Evolutionary conservation across 2,113 vertebrate genomes (phyloP).

Genomic region (Pampusana beccarii): DNA sequence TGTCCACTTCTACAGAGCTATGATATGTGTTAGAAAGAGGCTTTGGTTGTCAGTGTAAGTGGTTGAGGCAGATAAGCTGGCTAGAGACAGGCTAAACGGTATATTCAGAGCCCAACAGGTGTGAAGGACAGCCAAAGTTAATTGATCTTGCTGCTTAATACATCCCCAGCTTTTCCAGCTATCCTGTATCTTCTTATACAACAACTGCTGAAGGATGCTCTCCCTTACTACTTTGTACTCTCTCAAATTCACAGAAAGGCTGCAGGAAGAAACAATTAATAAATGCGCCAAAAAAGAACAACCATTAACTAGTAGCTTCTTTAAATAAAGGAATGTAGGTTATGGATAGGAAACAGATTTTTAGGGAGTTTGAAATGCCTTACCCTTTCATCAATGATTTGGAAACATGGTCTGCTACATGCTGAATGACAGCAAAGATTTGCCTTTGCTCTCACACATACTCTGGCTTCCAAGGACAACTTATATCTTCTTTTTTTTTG

Average conservation of each 20-base stretch:
- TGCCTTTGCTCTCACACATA: background rate
- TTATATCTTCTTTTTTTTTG: background rate
- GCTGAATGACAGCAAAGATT: background rate
- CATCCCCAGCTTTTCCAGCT: background rate
- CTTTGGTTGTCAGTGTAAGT: background rate
- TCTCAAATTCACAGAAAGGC: background rate
- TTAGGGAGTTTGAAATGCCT: background rate
- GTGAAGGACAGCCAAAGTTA: background rate
- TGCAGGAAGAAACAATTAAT: background rate
- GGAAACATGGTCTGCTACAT: background rate
- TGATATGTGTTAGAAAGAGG: background rate
- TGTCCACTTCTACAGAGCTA: background rate
- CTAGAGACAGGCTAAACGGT: background rate
- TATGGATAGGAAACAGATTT: background rate
- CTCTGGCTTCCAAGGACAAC: background rate
- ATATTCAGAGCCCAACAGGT: fast-evolving
- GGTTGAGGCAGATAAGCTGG: background rate
- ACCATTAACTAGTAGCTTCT: background rate
- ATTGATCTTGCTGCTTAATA: background rate
- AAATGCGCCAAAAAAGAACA: background rate
- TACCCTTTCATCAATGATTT: background rate
- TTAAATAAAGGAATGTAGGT: background rate
- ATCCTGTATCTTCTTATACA: background rate
- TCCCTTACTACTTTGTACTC: background rate
- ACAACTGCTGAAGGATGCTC: fast-evolving